Evolutionary conservation across 2,797 vertebrate species (phyloP).

Genomic region (Hydrocynus forskahlii): DNA sequence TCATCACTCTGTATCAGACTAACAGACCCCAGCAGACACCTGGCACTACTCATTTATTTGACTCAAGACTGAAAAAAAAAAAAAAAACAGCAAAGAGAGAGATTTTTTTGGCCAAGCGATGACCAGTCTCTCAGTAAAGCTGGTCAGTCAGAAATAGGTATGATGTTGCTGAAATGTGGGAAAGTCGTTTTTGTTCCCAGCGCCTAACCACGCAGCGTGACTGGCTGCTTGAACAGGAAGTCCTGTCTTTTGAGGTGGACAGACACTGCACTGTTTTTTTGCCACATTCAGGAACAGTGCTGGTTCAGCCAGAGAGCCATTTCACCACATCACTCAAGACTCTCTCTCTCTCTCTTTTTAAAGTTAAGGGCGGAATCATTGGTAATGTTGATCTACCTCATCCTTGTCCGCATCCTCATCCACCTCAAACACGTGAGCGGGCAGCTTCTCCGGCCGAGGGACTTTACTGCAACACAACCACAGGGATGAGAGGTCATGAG

Average conservation of each 20-base stretch:
- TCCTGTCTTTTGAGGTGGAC: neutral
- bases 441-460: slow-evolving; percentile 88
- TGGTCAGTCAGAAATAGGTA: neutral
- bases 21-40: too few species aligned
- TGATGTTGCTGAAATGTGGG: neutral
- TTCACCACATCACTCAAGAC: neutral
- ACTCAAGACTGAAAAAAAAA: neutral
- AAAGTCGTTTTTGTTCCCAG: neutral
- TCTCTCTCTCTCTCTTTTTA: neutral
- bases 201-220: slow-evolving; percentile 3
- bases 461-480: slow-evolving; percentile 80
- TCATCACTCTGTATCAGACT: too few species aligned
- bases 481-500: neutral
- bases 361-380: neutral
- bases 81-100: neutral
- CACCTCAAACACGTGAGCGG: slow-evolving; percentile 94
- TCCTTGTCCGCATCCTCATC: slow-evolving; percentile 98
- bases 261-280: slow-evolving; percentile 20
- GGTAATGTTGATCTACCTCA: slow-evolving; percentile 78
- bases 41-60: slow-evolving; percentile 15
- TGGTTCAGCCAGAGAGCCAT: slow-evolving; percentile 26
- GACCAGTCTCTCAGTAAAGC: neutral
- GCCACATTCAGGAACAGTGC: neutral
- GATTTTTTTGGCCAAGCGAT: neutral
- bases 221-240: slow-evolving; percentile 28